A percentile compares a stretch with the other conserved stretches of the same genome.
These are phyloP conservation scores for Sinocyclocheilus anshuiensis DNA, from an alignment of 2,113 vertebrate species.

Conservation along the genomic window DNA sequence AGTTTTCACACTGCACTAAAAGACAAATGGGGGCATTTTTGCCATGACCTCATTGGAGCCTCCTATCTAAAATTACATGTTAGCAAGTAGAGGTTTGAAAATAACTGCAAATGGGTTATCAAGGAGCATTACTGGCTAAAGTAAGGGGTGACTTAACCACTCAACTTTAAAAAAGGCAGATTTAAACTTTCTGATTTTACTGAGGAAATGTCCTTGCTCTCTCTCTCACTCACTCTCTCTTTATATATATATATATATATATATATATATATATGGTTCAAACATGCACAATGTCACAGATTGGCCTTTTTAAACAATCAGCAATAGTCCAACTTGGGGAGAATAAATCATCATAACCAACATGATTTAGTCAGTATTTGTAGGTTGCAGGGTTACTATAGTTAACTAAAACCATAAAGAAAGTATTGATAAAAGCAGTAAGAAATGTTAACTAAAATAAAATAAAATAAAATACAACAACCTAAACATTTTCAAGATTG, in stretches of 20 bases:
- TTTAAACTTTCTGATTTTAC: background rate
- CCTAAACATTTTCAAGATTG: too few species aligned
- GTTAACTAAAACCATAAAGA: too few species aligned
- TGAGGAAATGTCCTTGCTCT: conserved; percentile 6
- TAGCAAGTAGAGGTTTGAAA: conserved; percentile 34
- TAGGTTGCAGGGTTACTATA: too few species aligned
- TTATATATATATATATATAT: too few species aligned
- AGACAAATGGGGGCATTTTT: conserved; percentile 53
- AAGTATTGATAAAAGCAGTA: too few species aligned
- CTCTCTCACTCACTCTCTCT: background rate
- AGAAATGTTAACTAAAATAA: too few species aligned
- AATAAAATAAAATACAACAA: too few species aligned
- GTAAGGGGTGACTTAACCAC: background rate
- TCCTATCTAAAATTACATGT: conserved; percentile 52
- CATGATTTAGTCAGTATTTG: background rate
- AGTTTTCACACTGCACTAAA: conserved; percentile 32
- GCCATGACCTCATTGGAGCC: conserved; percentile 52
- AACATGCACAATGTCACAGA: background rate
- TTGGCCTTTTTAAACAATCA: conserved; percentile 2
- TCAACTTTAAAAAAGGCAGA: background rate
- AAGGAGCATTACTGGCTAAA: conserved; percentile 19
- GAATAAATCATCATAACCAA: background rate
- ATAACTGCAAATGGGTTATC: conserved; percentile 51
- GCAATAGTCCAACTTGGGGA: background rate
- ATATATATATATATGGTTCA: background rate